Conservation (phyloP, 1,140 invertebrate species). For the Drosophila obscura region DNA sequence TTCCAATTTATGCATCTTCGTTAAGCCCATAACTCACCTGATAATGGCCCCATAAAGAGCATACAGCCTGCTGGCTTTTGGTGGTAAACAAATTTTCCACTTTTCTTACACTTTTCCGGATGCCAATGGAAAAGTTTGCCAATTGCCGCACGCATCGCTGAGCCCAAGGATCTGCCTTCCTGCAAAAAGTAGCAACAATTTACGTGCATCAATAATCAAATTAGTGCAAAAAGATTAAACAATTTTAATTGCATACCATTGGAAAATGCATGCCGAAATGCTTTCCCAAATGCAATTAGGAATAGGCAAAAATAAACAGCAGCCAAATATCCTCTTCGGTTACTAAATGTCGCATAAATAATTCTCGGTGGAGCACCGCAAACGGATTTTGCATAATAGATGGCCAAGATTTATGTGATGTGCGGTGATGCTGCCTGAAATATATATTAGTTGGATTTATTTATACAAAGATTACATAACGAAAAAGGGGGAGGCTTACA, state of each 20-base stretch:
- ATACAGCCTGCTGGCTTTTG: not conserved
- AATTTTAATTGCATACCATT: conserved; percentile 45
- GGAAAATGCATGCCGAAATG: conserved; percentile 11
- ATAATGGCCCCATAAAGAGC: not conserved
- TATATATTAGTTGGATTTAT: conserved; percentile 23
- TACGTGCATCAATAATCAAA: conserved; percentile 51
- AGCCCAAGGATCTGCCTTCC: no score
- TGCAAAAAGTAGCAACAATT: conserved; percentile 14
- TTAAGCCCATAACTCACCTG: no score
- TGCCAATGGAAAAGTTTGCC: conserved; percentile 40
- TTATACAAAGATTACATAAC: conserved; percentile 12
- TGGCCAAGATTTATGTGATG: conserved; percentile 48
- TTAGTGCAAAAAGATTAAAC: conserved; percentile 46
- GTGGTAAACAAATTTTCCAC: not conserved
- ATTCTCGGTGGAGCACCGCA: conserved; percentile 44
- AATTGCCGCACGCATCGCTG: conserved; percentile 12
- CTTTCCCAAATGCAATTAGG: conserved; percentile 17
- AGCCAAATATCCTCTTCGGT: conserved; percentile 17
- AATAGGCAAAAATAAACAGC: conserved; percentile 21
- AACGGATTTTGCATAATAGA: conserved; percentile 48
- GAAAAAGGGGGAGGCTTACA: conserved; percentile 24
- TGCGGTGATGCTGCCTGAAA: conserved; percentile 38
- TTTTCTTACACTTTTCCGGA: conserved; percentile 1
- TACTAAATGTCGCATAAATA: conserved; percentile 27
- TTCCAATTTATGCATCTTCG: no score